Base-by-base conservation (phyloP, 1,140 invertebrate genomes). In the Elysia chlorotica region DNA sequence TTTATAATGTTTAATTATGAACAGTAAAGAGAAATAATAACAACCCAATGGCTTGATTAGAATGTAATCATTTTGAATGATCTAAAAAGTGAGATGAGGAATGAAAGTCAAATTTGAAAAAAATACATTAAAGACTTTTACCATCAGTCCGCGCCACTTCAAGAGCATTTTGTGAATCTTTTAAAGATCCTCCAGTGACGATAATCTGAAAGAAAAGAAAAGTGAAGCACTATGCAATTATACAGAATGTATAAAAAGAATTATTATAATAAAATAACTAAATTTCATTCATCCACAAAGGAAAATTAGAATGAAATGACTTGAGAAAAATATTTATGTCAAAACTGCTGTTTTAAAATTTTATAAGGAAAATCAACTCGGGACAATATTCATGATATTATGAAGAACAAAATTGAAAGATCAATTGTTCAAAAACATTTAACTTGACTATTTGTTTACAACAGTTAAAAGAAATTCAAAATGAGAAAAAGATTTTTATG, bases 111-210 rank as follows among this genome's bases (percentile, higher is more conserved):
- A n/a, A 36, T 37, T 38, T 21, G 19, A 41, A 30, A 65, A 59
- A 57, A 33, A 62, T 10, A 36, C 17, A 10, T 37, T 36, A 76
- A 25, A 2, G 21, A 6, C 23, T 70, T 37, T 36, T n/a, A 94
- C 94, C 92, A 91, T 95, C 92, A 66, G 88, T 91, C 82, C 90
- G 90, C 10, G 93, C 90, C 61, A 97, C 79, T 79, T 94, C 89
- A 56, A 96, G 84, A 25, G 95, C 93, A 82, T 92, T 90, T 86
- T 91, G 90, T 80, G 92, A 92, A 74, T 97, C 95, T 38, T 91
- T 89, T 10, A 96, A 82, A 87, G 90, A 94, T 3, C 95, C 94
- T 59, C 94, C 93, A 62, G 96, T 97, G 28, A 98, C 92, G 73
- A 98, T 95, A 65, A 97, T 95, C 89, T 88, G 73, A 57, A 77